These are phyloP conservation scores for Botrylloides violaceus DNA, from an alignment of 23 tunicate species.

Conservation along the genomic window DNA sequence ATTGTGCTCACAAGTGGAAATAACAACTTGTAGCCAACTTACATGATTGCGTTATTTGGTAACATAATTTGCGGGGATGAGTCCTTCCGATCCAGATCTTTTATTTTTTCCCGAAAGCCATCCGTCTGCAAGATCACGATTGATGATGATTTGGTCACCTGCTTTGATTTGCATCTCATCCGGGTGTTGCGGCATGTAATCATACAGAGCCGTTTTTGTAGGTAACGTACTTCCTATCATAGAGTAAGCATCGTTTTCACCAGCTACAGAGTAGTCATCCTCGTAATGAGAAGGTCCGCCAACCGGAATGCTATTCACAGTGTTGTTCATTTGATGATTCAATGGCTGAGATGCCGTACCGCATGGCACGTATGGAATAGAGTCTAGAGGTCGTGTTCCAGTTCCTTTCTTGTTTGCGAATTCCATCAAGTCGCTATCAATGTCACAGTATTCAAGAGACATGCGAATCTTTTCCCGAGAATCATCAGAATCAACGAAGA, in stretches of 20 bases:
- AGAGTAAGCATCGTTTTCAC: neutral
- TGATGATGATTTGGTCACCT: slow-evolving; percentile 3
- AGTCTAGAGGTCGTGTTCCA: slow-evolving; percentile 32
- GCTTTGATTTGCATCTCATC: slow-evolving; percentile 4
- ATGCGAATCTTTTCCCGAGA: slow-evolving; percentile 53
- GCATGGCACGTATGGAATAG: slow-evolving; percentile 34
- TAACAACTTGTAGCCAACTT: no score
- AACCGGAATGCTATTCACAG: neutral
- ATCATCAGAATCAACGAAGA: slow-evolving; percentile 58
- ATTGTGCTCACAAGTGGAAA: no score
- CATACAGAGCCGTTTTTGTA: neutral
- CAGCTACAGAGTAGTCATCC: slow-evolving; percentile 8
- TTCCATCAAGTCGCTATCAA: slow-evolving; percentile 46
- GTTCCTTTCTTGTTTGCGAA: slow-evolving; percentile 39
- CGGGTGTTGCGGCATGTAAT: neutral
- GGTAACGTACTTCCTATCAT: neutral
- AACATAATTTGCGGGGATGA: slow-evolving; percentile 20
- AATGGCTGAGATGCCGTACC: slow-evolving; percentile 11
- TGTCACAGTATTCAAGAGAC: slow-evolving; percentile 50
- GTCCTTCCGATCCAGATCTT: slow-evolving; percentile 5
- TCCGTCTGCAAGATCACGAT: neutral
- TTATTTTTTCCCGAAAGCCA: slow-evolving; percentile 4
- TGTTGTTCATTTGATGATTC: neutral
- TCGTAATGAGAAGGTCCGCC: neutral
- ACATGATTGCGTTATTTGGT: neutral